Base-by-base conservation (phyloP, 2,113 vertebrate species). In the Sturnira hondurensis region DNA sequence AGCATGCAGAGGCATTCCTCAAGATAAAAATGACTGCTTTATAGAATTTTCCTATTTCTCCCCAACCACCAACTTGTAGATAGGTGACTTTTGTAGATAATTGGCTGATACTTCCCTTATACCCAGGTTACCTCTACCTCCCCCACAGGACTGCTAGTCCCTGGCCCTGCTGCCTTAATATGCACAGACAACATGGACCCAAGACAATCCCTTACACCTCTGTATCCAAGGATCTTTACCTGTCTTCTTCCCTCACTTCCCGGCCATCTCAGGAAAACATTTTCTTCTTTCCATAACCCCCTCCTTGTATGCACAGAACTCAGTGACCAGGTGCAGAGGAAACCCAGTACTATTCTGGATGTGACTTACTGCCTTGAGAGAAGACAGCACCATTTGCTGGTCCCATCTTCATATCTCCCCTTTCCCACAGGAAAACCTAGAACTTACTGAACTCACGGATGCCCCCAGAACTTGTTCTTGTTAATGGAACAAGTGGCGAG, bases 121-220 rank as follows among this genome's bases (percentile, higher is more conserved):
- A 71, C 13, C 1, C 61, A 17, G 0, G 20, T 12, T 45, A 24
- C 7, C 31, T 36, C 92, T 45, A 24, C 7, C 31, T 36, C 92
- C 45, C 14, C 10, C 28, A 54, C 0, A 58, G 56, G 15, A 36
- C 31, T 28, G 74, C 12, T 3, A 0, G 12, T 13, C 17, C 47
- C 47, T 8, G 38, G 10, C n/a, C 13, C 38, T 50, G 67, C 58
- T 43, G 50, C 4, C 71, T 70, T 41, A 13, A n/a, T 4, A 52
- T 33, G 67, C 6, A 26, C 1, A 76, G 33, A 22, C 12, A 22
- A 71, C 9, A 43, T 2, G n/a, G 33, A 31, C 9, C 65, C 13
- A 26, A 47, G 33, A 4, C 15, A n/a, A 4, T 56, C 15, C 24
- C 84, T 52, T 13, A n/a, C 3, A 16, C 5, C 13, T 4, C 33